phyloP scores from a whole-genome alignment of 2,113 vertebrate species.

The Cricetomys ansorgei region DNA sequence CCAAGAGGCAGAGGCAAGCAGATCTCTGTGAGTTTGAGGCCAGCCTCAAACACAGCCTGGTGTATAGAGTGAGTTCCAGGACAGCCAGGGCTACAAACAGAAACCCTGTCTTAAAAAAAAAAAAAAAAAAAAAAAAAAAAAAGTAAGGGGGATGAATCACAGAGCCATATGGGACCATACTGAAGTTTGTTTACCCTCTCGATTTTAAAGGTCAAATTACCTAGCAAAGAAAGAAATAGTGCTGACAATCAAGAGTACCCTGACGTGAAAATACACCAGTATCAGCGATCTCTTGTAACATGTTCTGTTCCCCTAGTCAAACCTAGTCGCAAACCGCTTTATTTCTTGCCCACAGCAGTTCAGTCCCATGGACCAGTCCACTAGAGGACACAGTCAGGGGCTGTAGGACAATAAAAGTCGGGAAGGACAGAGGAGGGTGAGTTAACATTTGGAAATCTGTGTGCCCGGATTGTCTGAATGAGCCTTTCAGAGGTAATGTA shows the following conservation, averaged over 20 bases:
- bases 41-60: no score
- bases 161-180: not conserved
- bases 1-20: no score
- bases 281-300: not conserved
- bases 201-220: not conserved
- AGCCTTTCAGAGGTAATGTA: not conserved
- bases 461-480: not conserved
- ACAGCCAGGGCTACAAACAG: no score
- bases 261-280: not conserved
- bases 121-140: no score
- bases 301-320: not conserved
- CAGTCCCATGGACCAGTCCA: not conserved
- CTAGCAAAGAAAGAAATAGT: not conserved
- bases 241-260: not conserved
- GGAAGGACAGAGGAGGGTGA: not conserved
- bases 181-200: not conserved
- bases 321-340: not conserved
- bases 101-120: no score
- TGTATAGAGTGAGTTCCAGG: no score
- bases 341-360: not conserved
- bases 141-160: not conserved
- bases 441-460: not conserved
- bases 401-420: not conserved
- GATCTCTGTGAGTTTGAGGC: no score
- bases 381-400: not conserved